Evolutionary conservation across 1,140 invertebrate genomes (phyloP), one percentile per base, ranked within the genome.

Genomic region (Micrasema minimum): DNA sequence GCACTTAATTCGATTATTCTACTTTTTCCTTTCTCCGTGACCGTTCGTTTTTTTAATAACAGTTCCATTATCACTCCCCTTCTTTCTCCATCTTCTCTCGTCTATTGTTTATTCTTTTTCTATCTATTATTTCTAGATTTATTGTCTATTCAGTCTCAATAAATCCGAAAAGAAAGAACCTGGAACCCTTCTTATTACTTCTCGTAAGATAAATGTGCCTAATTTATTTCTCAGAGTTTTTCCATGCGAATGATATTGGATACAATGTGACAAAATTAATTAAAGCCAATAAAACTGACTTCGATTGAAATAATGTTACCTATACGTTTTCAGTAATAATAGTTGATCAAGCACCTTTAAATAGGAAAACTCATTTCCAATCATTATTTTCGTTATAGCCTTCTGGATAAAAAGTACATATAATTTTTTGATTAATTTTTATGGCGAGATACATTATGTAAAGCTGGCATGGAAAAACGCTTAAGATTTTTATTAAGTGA

Each of bases 121-220:
- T 57, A 57, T 57, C 53, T 57, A 57, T 57, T 57, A 57, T 57
- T 57, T 57, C n/a, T 57, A 57, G 53, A 57, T 57, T 57, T 57
- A 57, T 38, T 14, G 53, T 14, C 53, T 26, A 57, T 57, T 57
- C 31, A 31, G 26, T 57, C 53, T 57, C 53, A 35, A 57, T 57
- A 57, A 57, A 57, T 57, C 53, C 37, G n/a, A 23, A 57, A 38
- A 57, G 53, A 57, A 57, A 23, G 53, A 57, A 57, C 53, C 31
- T 12, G 12, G 53, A 57, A 57, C 53, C 53, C 53, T 38, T 57
- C 14, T 38, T 35, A 57, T 37, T 57, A 14, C 53, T 35, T 35
- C 12, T 38, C n/a, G 20, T 57, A 57, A 57, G 53, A 57, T 57
- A 37, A 57, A 57, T 57, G 23, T 37, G n/a, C 7, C 53, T 57